These are phyloP conservation scores for Bolinopsis microptera DNA, from an alignment of 37 sponge, comb jelly and placozoan species.

Conservation along the genomic window DNA sequence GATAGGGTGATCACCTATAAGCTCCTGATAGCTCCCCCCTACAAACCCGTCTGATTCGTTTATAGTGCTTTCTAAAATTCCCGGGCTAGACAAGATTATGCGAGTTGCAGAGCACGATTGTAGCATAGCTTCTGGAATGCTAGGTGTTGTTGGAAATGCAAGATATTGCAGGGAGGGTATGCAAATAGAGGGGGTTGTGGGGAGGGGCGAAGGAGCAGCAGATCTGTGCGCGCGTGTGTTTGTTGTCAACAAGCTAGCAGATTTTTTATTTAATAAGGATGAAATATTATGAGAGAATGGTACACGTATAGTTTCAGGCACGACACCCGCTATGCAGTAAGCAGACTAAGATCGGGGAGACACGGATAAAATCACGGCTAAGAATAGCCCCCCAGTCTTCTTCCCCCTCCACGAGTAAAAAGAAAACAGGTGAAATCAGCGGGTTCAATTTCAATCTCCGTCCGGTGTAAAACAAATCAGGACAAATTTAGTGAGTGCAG, in stretches of 20 bases:
- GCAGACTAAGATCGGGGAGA: neutral
- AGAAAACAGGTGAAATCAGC: neutral
- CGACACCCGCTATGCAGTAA: no score
- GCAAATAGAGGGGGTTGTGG: no score
- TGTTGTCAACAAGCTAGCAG: no score
- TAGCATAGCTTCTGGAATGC: neutral
- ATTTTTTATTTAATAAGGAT: no score
- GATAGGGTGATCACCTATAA: neutral
- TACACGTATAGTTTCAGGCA: no score
- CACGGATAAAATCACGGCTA: neutral
- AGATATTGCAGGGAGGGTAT: neutral
- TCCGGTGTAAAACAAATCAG: neutral
- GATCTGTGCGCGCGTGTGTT: no score
- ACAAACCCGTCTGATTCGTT: neutral
- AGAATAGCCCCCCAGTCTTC: neutral
- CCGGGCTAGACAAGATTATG: neutral
- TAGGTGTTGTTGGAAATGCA: neutral
- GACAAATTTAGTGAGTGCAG: neutral
- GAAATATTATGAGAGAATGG: no score
- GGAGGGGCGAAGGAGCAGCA: no score
- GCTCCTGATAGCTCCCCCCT: neutral
- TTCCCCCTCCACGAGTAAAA: neutral
- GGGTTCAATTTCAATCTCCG: neutral
- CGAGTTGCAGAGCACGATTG: neutral
- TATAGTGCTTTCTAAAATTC: neutral